These are phyloP conservation scores for Patella depressa DNA, from an alignment of 2,888 invertebrate species.

Conservation along the genomic window DNA sequence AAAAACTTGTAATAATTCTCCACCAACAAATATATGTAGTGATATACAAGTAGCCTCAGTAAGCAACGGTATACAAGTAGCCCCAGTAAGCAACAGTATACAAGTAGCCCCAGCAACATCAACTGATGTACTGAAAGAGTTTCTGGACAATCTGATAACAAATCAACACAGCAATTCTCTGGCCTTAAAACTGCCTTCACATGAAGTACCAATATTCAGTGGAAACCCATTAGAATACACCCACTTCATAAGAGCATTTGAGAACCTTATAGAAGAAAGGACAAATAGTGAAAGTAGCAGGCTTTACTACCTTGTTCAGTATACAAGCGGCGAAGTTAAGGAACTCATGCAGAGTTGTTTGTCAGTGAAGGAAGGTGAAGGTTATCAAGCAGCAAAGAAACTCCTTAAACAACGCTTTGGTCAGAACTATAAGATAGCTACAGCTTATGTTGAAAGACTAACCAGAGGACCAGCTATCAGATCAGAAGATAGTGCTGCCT, in stretches of 20 bases:
- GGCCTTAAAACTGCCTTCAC: neutral
- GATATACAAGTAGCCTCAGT: too few species aligned
- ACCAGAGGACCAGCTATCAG: neutral
- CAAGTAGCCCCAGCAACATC: too few species aligned
- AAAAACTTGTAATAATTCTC: too few species aligned
- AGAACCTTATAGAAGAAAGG: neutral
- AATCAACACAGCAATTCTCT: neutral
- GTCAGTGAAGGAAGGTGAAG: neutral
- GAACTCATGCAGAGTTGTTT: neutral
- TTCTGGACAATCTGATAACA: neutral
- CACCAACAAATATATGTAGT: too few species aligned
- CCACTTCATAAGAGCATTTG: conserved; percentile 9
- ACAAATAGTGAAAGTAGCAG: neutral
- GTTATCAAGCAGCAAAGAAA: neutral
- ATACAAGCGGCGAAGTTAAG: neutral
- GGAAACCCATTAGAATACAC: neutral
- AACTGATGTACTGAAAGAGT: neutral
- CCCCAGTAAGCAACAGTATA: too few species aligned
- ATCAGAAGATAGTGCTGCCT: neutral
- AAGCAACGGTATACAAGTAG: too few species aligned
- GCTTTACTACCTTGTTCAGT: neutral
- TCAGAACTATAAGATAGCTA: neutral
- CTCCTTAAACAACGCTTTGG: neutral
- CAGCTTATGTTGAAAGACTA: neutral
- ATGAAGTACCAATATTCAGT: neutral